Conservation (phyloP, 2,888 invertebrate genomes). For the Pseudanteris insignis region DNA sequence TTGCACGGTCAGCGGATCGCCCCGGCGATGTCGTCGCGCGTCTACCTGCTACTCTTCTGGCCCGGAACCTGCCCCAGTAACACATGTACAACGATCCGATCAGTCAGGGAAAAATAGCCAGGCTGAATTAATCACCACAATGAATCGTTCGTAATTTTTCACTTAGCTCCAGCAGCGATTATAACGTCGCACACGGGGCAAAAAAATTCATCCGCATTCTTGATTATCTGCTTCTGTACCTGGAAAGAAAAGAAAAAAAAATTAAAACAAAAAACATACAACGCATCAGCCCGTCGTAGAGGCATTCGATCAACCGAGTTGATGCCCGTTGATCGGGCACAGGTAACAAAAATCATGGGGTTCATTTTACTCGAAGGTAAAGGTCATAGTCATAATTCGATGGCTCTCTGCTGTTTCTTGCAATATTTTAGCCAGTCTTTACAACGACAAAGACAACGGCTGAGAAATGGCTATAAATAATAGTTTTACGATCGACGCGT, state of each 20-base stretch:
- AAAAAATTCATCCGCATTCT: too few relatives aligned
- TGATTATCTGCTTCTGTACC: too few relatives aligned
- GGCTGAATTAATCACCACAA: constrained; percentile 32
- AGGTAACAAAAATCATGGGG: constrained; percentile 37
- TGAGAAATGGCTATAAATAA: constrained; percentile 51
- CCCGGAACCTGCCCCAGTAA: constrained; percentile 13
- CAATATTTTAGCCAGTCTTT: constrained; percentile 29
- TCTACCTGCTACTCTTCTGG: constrained; percentile 30
- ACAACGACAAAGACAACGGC: constrained; percentile 47
- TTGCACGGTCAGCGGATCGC: constrained; percentile 11
- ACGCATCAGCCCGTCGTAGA: too few relatives aligned
- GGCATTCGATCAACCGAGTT: constrained; percentile 27
- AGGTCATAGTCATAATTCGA: constrained; percentile 39
- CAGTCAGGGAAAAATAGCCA: constrained; percentile 33
- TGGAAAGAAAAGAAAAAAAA: too few relatives aligned
- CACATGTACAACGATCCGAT: constrained; percentile 22
- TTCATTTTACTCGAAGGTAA: constrained; percentile 32
- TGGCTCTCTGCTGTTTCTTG: constrained; percentile 33
- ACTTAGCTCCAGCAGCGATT: constrained; percentile 17
- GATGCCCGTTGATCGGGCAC: constrained; percentile 23
- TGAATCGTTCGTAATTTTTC: constrained; percentile 36
- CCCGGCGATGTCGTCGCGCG: constrained; percentile 33
- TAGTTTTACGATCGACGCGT: constrained; percentile 48
- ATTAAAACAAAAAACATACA: too few relatives aligned
- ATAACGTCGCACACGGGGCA: too few relatives aligned